Percentiles rank a stretch among this genome's conserved stretches.
These are phyloP conservation scores for Malurus elegans DNA, from an alignment of 2,113 vertebrate genomes.

Conservation along the genomic window DNA sequence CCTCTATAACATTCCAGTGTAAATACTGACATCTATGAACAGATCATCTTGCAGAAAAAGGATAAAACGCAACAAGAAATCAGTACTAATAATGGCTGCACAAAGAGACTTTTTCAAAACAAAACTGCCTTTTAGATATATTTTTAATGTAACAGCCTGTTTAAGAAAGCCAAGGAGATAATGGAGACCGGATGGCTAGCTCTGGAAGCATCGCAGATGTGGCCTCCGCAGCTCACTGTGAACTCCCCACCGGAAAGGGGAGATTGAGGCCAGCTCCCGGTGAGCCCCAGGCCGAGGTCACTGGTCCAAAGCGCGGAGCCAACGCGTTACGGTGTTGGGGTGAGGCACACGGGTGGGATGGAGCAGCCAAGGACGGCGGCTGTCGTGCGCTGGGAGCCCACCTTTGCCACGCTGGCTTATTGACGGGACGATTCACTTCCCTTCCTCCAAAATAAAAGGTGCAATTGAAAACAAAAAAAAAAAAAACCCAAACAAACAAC, in stretches of 20 bases:
- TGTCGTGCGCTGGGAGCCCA: not conserved
- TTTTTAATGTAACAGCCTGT: not conserved
- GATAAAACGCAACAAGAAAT: not conserved
- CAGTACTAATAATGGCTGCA: not conserved
- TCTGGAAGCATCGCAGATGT: rapidly evolving
- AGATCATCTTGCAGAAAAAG: not conserved
- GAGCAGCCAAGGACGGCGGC: not conserved
- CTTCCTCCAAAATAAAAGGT: not conserved
- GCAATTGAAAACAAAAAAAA: not conserved
- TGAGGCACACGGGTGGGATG: rapidly evolving
- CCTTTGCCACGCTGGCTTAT: not conserved
- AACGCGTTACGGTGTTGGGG: rapidly evolving
- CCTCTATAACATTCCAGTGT: not conserved
- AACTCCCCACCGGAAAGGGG: rapidly evolving
- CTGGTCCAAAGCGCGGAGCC: rapidly evolving
- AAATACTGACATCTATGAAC: not conserved
- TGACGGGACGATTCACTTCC: not conserved
- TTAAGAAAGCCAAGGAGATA: not conserved
- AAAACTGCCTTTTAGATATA: rapidly evolving
- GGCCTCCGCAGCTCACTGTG: too few relatives aligned
- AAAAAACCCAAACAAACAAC: not conserved
- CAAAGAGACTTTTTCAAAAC: not conserved
- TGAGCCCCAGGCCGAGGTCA: not conserved
- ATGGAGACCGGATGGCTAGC: rapidly evolving
- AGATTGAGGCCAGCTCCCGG: rapidly evolving